Conservation (phyloP, 2,113 vertebrate genomes). For the Plestiodon gilberti region DNA sequence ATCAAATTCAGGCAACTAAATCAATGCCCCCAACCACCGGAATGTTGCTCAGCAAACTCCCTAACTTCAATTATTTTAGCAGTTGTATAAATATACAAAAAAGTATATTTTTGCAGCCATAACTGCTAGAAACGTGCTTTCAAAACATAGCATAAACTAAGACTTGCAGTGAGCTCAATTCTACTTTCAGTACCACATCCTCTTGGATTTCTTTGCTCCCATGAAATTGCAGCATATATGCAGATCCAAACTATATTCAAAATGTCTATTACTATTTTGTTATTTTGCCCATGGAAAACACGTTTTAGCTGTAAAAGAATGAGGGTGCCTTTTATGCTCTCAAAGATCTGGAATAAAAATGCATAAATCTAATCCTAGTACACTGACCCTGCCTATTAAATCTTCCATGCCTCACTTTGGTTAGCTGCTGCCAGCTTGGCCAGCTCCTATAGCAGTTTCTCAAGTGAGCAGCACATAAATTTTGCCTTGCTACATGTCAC, state of each 20-base stretch:
- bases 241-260: not conserved
- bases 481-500: conserved; percentile 63
- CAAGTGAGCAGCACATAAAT: conserved; percentile 70
- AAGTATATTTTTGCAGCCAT: not conserved
- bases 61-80: not conserved
- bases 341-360: conserved; percentile 61
- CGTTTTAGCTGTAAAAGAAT: conserved; percentile 44
- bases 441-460: conserved; percentile 66
- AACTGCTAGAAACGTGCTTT: not conserved
- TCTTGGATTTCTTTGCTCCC: not conserved
- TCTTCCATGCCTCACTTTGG: conserved; percentile 59
- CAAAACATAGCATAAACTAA: not conserved
- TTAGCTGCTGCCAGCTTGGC: conserved; percentile 59
- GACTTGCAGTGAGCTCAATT: conserved; percentile 2
- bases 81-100: not conserved
- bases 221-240: not conserved
- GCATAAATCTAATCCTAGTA: conserved; percentile 67
- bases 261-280: conserved; percentile 1
- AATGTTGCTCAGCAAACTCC: not conserved
- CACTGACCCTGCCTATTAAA: conserved; percentile 70
- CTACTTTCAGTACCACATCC: not conserved
- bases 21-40: not conserved
- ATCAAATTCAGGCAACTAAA: not conserved
- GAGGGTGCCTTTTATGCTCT: conserved; percentile 39
- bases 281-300: conserved; percentile 27